Evolutionary conservation across 2,113 vertebrate species (phyloP).

Genomic region (Oncorhynchus nerka): DNA sequence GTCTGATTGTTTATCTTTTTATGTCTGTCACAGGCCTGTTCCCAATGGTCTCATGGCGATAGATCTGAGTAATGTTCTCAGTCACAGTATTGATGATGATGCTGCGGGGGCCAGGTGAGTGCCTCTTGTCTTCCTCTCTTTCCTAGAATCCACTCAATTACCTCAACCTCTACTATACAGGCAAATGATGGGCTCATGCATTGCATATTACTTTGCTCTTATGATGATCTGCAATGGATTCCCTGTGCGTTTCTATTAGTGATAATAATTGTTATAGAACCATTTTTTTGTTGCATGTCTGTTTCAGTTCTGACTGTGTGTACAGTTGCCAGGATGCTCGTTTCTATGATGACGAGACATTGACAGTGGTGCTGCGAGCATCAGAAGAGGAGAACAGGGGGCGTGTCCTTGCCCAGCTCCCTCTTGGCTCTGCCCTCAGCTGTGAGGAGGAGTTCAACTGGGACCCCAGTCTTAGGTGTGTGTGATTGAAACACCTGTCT

Average conservation of each 20-base stretch:
- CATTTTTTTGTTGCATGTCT: neutral
- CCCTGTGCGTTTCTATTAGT: neutral
- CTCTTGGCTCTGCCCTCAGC: slow-evolving; percentile 78
- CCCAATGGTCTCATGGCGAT: slow-evolving; percentile 80
- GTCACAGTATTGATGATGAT: slow-evolving; percentile 67
- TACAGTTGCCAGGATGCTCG: slow-evolving; percentile 90
- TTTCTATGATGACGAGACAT: slow-evolving; percentile 92
- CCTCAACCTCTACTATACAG: neutral
- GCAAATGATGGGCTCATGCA: neutral
- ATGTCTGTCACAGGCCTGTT: slow-evolving; percentile 68
- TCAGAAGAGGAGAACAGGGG: slow-evolving; percentile 76
- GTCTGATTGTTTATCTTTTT: neutral
- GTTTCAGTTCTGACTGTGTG: slow-evolving; percentile 37
- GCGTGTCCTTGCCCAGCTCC: slow-evolving; percentile 85
- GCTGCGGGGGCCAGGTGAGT: slow-evolving; percentile 77
- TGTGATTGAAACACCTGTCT: neutral
- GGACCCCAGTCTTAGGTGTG: slow-evolving; percentile 75
- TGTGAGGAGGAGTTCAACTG: slow-evolving; percentile 79
- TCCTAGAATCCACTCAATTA: neutral
- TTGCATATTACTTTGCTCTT: neutral
- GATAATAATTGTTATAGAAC: neutral
- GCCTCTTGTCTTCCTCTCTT: neutral
- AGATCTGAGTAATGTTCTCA: slow-evolving; percentile 80
- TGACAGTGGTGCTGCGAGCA: slow-evolving; percentile 87
- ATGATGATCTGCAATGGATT: too few species aligned